Conservation (phyloP, 1,140 invertebrate genomes). For the Bombyx mandarina region DNA sequence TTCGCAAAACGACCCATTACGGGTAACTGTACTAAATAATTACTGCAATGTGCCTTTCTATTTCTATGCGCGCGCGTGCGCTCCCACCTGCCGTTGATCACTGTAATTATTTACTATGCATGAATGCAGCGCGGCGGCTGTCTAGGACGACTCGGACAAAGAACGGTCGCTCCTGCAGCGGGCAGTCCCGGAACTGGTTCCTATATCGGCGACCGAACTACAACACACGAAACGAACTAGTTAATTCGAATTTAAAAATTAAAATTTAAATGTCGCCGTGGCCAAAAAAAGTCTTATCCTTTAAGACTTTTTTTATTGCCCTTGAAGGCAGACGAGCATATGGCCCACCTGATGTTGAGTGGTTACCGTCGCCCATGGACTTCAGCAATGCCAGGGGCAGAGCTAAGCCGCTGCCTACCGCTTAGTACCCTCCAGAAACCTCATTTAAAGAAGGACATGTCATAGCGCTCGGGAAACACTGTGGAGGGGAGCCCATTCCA, state of each 20-base stretch:
- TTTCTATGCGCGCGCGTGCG: conserved; percentile 66
- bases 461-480: no score
- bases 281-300: no score
- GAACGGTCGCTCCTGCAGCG: conserved; percentile 52
- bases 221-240: conserved; percentile 50
- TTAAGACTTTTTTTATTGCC: no score
- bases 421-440: no score
- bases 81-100: conserved; percentile 62
- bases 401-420: no score
- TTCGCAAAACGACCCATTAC: conserved; percentile 66
- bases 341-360: no score
- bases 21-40: conserved; percentile 70
- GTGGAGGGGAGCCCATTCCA: no score
- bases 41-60: conserved; percentile 70
- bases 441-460: no score
- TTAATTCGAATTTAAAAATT: conserved; percentile 40
- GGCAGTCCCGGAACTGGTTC: conserved; percentile 46
- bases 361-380: no score
- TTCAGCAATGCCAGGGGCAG: no score
- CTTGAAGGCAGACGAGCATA: no score
- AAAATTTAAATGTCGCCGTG: no score
- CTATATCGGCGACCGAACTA: conserved; percentile 48
- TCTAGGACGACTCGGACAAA: conserved; percentile 66
- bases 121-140: conserved; percentile 59
- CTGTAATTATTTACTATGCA: conserved; percentile 70